Evolutionary conservation across 1,140 invertebrate species (phyloP), one percentile per base, ranked within the genome.

Genomic region (Maconellicoccus hirsutus): DNA sequence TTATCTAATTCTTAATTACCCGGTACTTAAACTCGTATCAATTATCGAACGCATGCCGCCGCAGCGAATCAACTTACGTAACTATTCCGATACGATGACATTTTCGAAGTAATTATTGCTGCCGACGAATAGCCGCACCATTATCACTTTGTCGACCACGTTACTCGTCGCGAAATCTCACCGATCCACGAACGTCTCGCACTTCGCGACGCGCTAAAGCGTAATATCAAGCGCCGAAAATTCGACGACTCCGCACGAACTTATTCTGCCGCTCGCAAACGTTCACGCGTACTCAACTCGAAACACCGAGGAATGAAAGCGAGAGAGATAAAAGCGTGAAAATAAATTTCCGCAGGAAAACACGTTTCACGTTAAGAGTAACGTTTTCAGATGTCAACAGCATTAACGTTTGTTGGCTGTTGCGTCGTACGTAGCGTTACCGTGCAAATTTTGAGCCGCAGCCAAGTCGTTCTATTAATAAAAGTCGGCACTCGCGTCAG

Each of bases 381-480:
- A 66, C 10, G 25, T 19, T 23, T 66, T 66, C 2, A 26, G 22
- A 66, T 66, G 61, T 66, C 61, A 66, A 66, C 61, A 66, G 19
- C 61, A 66, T 66, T 23, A 66, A 66, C 61, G 22, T 66, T 66
- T 66, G 61, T 66, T 66, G 25, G 61, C 2, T 23, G 10, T 66
- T 66, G 10, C 61, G 61, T 19, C 61, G 25, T 19, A 66, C 42
- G 42, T 19, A 8, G 42, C 52, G 52, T 3, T 7, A 4, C 61
- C 21, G 61, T 22, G 10, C 61, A 10, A 26, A 66, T 23, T 23
- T 26, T 66, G 61, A 66, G 1, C 4, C 10, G 3, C 19, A 8
- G 61, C 61, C 61, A 66, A 66, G 19, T 14, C 6, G 8, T 23
- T 66, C 61, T 66, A 66, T 66, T 66, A 66, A 66, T 66, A 66